These are phyloP conservation scores for Pygoscelis antarcticus DNA, from an alignment of 2,113 vertebrate genomes.

Conservation along the genomic window DNA sequence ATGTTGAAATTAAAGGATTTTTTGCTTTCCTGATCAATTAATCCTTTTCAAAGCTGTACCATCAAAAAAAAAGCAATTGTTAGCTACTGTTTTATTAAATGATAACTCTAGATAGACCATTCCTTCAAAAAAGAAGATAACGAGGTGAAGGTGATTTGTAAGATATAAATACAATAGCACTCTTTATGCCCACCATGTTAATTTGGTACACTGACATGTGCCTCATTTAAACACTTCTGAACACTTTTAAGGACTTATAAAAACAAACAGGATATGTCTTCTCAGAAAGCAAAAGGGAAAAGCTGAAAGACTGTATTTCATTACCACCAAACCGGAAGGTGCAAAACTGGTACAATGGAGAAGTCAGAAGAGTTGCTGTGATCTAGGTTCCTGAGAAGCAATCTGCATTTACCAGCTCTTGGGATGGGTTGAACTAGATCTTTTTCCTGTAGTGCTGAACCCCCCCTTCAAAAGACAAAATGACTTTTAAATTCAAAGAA, in stretches of 20 bases:
- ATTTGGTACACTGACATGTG: background rate
- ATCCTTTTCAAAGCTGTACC: background rate
- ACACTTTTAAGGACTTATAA: background rate
- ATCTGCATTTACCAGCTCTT: background rate
- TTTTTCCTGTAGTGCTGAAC: background rate
- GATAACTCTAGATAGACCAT: background rate
- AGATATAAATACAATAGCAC: background rate
- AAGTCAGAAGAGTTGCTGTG: background rate
- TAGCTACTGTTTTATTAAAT: background rate
- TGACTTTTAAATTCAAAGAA: background rate
- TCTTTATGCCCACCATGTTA: background rate
- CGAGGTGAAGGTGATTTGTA: background rate
- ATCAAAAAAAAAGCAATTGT: background rate
- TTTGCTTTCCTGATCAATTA: background rate
- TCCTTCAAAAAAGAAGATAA: background rate
- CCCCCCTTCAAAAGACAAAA: background rate
- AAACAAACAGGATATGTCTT: slow-evolving; percentile 5
- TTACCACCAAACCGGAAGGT: background rate
- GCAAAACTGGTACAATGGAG: background rate
- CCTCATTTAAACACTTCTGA: background rate
- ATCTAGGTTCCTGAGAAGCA: background rate
- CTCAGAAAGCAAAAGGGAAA: background rate
- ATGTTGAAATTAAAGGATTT: background rate
- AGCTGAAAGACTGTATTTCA: background rate
- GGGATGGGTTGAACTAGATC: background rate